Evolutionary conservation across 2,888 invertebrate genomes (phyloP).

Genomic region (Lepas anatifera): DNA sequence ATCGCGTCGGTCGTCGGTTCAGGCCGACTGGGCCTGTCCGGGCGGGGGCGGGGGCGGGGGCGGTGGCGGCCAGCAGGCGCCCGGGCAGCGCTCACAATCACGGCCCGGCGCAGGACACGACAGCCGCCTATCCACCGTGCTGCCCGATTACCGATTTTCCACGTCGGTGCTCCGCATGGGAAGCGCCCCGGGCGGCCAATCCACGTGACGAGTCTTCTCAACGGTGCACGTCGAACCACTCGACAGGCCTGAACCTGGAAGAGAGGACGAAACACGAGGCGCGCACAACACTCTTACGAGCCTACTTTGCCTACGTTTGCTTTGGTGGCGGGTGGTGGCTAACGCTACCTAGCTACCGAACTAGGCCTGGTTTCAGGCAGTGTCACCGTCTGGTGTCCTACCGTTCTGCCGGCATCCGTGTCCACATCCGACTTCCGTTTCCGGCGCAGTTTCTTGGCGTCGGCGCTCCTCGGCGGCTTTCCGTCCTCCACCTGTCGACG

Average conservation of each 20-base stretch:
- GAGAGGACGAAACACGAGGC: not conserved
- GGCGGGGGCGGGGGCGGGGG: too few species aligned
- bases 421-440: not conserved
- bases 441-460: not conserved
- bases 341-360: too few species aligned
- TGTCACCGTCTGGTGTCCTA: too few species aligned
- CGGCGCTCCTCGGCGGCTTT: not conserved
- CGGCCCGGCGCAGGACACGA: not conserved
- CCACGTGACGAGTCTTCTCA: too few species aligned
- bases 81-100: too few species aligned
- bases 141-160: not conserved
- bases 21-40: not conserved
- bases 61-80: too few species aligned
- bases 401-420: not conserved
- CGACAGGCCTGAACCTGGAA: not conserved
- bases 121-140: not conserved
- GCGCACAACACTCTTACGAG: too few species aligned
- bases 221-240: not conserved
- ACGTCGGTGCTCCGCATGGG: not conserved
- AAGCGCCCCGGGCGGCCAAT: not conserved
- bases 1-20: not conserved
- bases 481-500: not conserved
- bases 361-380: too few species aligned
- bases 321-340: slow-evolving; percentile 6
- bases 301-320: not conserved